Evolutionary conservation across 2,113 vertebrate species (phyloP).

Genomic region (Macrotis lagotis): DNA sequence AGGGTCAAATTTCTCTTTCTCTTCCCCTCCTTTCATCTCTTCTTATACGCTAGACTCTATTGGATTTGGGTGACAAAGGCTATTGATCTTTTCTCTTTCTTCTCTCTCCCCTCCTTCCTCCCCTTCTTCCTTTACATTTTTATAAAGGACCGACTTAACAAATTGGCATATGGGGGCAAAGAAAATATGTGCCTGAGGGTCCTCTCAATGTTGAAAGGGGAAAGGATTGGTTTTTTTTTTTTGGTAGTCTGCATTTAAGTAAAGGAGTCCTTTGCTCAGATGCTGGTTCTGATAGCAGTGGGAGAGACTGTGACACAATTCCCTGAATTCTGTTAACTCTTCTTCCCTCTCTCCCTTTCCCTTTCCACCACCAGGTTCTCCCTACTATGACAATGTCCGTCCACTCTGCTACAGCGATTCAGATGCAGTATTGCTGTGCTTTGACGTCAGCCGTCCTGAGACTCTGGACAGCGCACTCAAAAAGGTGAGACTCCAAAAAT

Average conservation of each 20-base stretch:
- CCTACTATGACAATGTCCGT: slow-evolving; percentile 96
- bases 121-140: neutral
- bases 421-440: slow-evolving; percentile 94
- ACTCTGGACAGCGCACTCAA: slow-evolving; percentile 92
- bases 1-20: neutral
- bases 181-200: neutral
- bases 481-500: slow-evolving; percentile 85
- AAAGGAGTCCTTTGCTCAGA: neutral
- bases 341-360: neutral
- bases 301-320: neutral
- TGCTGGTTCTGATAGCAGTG: neutral
- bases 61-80: neutral
- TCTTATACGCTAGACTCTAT: neutral
- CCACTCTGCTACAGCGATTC: slow-evolving; percentile 98
- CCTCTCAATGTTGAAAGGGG: neutral
- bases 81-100: neutral
- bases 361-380: slow-evolving; percentile 86
- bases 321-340: neutral
- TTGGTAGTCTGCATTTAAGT: neutral
- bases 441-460: slow-evolving; percentile 94
- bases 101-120: neutral
- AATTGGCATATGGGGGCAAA: neutral
- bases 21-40: neutral
- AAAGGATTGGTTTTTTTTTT: neutral
- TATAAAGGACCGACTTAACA: neutral